These are phyloP conservation scores for Enteromius mattozi DNA, from an alignment of 2,797 vertebrate genomes.

Conservation along the genomic window DNA sequence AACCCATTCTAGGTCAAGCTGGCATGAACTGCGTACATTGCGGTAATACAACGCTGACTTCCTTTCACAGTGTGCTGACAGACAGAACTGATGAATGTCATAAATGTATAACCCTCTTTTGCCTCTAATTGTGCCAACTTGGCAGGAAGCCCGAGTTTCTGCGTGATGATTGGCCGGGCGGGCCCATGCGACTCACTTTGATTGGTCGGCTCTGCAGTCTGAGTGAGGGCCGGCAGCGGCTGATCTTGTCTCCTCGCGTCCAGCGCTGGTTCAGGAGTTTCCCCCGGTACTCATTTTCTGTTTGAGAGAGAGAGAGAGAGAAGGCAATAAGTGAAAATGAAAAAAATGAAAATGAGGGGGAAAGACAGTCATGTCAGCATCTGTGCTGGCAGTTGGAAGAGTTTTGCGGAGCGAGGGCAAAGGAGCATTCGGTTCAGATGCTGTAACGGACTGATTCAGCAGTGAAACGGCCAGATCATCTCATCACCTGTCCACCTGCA, in stretches of 20 bases:
- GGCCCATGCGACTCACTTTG: constrained; percentile 84
- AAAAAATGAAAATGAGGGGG: constrained; percentile 16
- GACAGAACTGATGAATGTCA: constrained; percentile 49
- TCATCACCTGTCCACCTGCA: constrained; percentile 53
- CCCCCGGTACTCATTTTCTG: constrained; percentile 97
- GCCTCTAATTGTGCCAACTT: constrained; percentile 30
- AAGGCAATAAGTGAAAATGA: constrained; percentile 15
- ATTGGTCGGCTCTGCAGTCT: constrained; percentile 83
- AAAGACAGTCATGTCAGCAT: constrained; percentile 43
- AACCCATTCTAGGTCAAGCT: constrained; percentile 49
- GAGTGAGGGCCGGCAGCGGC: constrained; percentile 84
- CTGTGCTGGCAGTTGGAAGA: constrained; percentile 25
- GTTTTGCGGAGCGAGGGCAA: constrained; percentile 42
- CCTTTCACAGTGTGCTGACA: constrained; percentile 37
- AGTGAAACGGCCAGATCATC: constrained; percentile 51
- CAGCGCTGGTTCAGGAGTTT: constrained; percentile 97
- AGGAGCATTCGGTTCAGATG: neutral
- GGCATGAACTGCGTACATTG: constrained; percentile 29
- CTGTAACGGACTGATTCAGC: constrained; percentile 59
- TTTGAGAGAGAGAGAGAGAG: constrained; percentile 55
- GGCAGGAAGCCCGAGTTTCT: constrained; percentile 4
- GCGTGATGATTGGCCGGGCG: neutral
- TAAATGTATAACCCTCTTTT: constrained; percentile 27
- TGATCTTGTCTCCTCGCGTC: constrained; percentile 91
- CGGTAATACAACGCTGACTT: constrained; percentile 44